Conservation (phyloP, 2,113 vertebrate genomes). For the Bombycilla garrulus region DNA sequence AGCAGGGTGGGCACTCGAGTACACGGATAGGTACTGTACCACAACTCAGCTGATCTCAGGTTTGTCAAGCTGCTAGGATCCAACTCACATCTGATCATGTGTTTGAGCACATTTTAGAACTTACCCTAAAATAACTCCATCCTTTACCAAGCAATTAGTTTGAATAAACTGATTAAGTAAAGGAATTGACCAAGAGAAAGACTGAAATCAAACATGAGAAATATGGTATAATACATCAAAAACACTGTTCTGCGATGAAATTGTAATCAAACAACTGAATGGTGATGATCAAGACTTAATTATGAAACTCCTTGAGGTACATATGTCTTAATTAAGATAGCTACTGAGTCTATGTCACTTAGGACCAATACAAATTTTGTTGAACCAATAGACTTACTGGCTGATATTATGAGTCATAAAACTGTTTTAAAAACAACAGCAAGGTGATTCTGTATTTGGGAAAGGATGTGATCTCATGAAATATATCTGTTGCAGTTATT, state of each 20-base stretch:
- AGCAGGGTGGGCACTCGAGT: accelerated
- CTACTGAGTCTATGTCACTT: not conserved
- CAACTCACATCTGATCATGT: not conserved
- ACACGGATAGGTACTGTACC: not conserved
- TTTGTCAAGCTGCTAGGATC: not conserved
- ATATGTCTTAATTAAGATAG: not conserved
- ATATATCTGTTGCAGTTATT: not conserved
- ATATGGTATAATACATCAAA: not conserved
- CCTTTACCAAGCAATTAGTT: not conserved
- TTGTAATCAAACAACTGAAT: not conserved
- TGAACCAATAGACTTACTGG: not conserved
- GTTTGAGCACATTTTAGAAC: not conserved
- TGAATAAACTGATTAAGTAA: not conserved
- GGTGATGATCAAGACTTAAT: not conserved
- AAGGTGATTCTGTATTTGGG: not conserved
- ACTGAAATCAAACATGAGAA: not conserved
- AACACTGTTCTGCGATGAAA: not conserved
- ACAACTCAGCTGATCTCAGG: not conserved
- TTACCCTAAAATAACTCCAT: not conserved
- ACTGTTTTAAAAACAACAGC: not conserved
- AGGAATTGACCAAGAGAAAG: not conserved
- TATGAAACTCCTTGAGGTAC: not conserved
- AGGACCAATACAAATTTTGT: not conserved
- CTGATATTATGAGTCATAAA: not conserved
- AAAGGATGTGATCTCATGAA: not conserved